Percentiles rank a stretch among this genome's conserved stretches.
Evolutionary conservation across 2,797 vertebrate species (phyloP).

Genomic region (Neostethus bicornis): DNA sequence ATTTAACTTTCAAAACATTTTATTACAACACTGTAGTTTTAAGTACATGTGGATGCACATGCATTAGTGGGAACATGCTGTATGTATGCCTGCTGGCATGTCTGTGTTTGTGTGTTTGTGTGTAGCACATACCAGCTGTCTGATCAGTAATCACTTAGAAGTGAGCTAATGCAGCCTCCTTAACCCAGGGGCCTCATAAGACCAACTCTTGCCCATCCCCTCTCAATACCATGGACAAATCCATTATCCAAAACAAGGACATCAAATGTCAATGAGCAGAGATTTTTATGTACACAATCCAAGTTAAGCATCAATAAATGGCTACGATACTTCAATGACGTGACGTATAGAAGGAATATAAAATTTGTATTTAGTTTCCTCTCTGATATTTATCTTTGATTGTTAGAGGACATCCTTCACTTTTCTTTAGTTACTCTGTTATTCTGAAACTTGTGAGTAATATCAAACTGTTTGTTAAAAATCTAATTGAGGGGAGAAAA

Average conservation of each 20-base stretch:
- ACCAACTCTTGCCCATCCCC: conserved; percentile 67
- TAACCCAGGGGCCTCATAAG: conserved; percentile 79
- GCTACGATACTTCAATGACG: conserved; percentile 32
- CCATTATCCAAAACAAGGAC: conserved; percentile 78
- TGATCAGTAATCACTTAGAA: conserved; percentile 79
- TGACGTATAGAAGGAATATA: background rate
- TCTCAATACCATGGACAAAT: conserved; percentile 73
- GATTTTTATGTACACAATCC: conserved; percentile 41
- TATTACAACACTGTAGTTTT: conserved; percentile 53
- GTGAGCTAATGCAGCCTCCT: conserved; percentile 76
- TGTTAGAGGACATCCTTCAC: background rate
- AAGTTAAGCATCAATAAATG: conserved; percentile 18
- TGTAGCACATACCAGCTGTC: conserved; percentile 65
- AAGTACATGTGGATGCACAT: conserved; percentile 32
- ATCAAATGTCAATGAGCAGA: conserved; percentile 70
- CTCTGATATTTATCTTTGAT: background rate
- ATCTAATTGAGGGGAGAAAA: conserved; percentile 11
- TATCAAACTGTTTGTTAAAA: conserved; percentile 12
- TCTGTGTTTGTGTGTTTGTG: conserved; percentile 40
- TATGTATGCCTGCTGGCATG: conserved; percentile 24
- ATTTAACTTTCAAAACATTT: conserved; percentile 53
- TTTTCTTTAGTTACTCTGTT: too few species aligned
- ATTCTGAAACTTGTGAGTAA: too few species aligned
- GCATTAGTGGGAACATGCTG: conserved; percentile 20
- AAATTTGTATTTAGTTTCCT: conserved; percentile 19